Percentiles rank a stretch among this genome's conserved stretches.
phyloP scores from a whole-genome alignment of 2,888 invertebrate species.

The Apomyelois bistriatella region DNA sequence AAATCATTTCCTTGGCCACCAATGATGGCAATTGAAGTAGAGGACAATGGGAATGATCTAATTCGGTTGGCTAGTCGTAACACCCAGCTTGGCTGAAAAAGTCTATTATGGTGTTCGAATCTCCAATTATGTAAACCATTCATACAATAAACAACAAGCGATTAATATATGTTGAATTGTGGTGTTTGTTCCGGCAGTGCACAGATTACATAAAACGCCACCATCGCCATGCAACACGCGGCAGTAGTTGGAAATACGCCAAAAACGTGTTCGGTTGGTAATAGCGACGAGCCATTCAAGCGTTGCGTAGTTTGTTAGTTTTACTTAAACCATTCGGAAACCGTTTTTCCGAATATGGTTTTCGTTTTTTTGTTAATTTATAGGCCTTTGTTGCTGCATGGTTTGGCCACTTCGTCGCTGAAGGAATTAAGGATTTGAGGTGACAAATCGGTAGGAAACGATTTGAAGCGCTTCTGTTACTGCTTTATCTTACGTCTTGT shows the following conservation, averaged over 20 bases:
- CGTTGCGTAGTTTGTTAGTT: slow-evolving; percentile 6
- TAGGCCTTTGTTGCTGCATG: background rate
- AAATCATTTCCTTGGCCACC: too few relatives aligned
- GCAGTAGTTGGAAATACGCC: slow-evolving; percentile 18
- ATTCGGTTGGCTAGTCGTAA: too few relatives aligned
- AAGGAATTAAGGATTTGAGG: too few relatives aligned
- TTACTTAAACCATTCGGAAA: slow-evolving; percentile 1
- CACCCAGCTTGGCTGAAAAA: too few relatives aligned
- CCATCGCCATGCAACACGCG: slow-evolving; percentile 16
- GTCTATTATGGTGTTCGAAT: too few relatives aligned
- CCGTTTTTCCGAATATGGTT: background rate
- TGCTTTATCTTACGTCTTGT: too few relatives aligned
- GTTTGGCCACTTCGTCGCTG: background rate
- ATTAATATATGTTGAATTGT: background rate
- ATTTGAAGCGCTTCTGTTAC: too few relatives aligned
- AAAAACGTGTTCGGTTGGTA: slow-evolving; percentile 18
- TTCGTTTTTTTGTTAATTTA: background rate
- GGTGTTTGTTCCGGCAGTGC: background rate
- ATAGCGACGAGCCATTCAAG: slow-evolving; percentile 9
- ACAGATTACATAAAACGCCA: background rate
- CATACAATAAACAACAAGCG: too few relatives aligned
- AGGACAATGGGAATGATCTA: too few relatives aligned
- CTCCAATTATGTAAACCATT: too few relatives aligned
- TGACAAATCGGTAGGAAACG: too few relatives aligned
- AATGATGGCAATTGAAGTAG: too few relatives aligned